A percentile compares a stretch with the other conserved stretches of the same genome.
These are phyloP conservation scores for Microctonus brassicae DNA, from an alignment of 2,888 invertebrate species.

Conservation along the genomic window DNA sequence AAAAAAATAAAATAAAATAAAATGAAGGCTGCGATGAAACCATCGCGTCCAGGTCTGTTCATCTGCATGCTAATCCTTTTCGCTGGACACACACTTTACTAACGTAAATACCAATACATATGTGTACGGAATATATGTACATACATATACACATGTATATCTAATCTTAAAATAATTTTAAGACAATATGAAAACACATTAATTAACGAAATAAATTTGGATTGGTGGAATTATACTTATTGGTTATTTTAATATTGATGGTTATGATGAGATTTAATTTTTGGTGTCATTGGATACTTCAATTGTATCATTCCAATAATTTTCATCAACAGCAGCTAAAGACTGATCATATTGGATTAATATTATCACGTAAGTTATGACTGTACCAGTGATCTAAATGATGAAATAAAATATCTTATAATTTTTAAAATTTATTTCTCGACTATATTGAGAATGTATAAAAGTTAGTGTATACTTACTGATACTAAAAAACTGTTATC, in stretches of 20 bases:
- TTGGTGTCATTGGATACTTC: no score
- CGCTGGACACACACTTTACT: background rate
- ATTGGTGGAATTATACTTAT: no score
- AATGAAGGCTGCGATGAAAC: background rate
- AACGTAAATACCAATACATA: background rate
- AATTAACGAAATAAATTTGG: no score
- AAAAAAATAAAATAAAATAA: background rate
- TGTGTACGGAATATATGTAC: background rate
- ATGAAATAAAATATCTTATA: background rate
- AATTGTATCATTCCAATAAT: background rate
- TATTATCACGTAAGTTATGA: background rate
- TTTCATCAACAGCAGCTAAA: background rate
- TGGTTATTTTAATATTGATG: no score
- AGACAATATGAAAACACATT: no score
- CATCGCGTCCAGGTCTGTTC: constrained; percentile 16
- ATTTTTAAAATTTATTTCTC: no score
- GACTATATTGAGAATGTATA: no score
- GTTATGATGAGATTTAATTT: no score
- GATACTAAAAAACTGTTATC: background rate
- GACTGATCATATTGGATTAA: background rate
- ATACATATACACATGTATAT: background rate
- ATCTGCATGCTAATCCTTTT: constrained; percentile 21
- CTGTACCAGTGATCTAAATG: background rate
- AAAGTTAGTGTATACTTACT: background rate
- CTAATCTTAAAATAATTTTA: no score